These are phyloP conservation scores for Puntigrus tetrazona DNA, from an alignment of 2,113 vertebrate species.

Conservation along the genomic window DNA sequence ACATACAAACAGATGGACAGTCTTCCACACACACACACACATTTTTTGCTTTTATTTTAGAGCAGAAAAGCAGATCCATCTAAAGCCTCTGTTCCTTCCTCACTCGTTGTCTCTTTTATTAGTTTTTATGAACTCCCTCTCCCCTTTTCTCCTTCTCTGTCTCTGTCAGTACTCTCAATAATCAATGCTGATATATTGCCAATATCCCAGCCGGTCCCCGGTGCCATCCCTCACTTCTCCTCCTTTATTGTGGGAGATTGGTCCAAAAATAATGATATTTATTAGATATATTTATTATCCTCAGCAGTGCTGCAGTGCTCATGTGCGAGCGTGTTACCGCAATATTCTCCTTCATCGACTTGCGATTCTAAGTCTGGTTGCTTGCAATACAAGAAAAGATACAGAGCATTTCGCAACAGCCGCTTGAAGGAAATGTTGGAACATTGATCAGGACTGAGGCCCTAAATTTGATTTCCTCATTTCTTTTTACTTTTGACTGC, in stretches of 20 bases:
- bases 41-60: constrained; percentile 54
- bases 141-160: constrained; percentile 66
- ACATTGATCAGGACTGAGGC: constrained; percentile 17
- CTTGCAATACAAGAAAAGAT: background rate
- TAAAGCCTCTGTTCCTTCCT: constrained; percentile 76
- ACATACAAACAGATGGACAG: background rate
- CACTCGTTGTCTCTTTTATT: constrained; percentile 79
- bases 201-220: constrained; percentile 77
- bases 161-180: constrained; percentile 80
- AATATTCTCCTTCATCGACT: background rate
- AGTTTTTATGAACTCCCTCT: constrained; percentile 84
- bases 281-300: constrained; percentile 84
- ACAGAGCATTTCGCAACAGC: background rate
- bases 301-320: constrained; percentile 64
- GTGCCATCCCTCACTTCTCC: constrained; percentile 77
- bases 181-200: constrained; percentile 85
- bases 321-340: constrained; percentile 26
- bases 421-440: constrained; percentile 17
- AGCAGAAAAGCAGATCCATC: constrained; percentile 73
- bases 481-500: constrained; percentile 50
- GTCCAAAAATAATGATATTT: constrained; percentile 83
- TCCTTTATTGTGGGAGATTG: constrained; percentile 78
- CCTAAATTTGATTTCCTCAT: constrained; percentile 40
- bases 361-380: background rate
- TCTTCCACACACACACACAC: constrained; percentile 30